These are phyloP conservation scores for Drosophila pruinosa DNA, from an alignment of 1,140 invertebrate genomes.

Conservation along the genomic window DNA sequence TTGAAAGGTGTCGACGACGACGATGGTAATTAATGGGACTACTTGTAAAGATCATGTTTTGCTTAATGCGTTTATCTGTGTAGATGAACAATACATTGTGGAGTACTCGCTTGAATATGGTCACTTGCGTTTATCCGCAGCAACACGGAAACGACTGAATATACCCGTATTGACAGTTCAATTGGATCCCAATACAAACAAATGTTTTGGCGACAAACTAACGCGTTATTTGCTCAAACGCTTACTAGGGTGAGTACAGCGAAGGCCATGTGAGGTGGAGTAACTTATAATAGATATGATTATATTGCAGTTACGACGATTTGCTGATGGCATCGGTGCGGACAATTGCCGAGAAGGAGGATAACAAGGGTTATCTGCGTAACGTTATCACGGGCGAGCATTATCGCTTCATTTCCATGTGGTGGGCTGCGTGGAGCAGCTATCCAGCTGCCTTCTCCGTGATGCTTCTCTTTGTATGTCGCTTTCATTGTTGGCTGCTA, in stretches of 20 bases:
- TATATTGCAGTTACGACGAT: slow-evolving; percentile 91
- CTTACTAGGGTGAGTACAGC: slow-evolving; percentile 88
- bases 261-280: not conserved
- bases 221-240: slow-evolving; percentile 95
- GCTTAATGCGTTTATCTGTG: not conserved
- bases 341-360: slow-evolving; percentile 96
- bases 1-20: slow-evolving; percentile 61
- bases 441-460: slow-evolving; percentile 97
- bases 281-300: not conserved
- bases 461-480: slow-evolving; percentile 99
- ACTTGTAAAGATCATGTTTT: not conserved
- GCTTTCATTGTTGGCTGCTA: not conserved
- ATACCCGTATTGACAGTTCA: slow-evolving; percentile 97
- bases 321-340: slow-evolving; percentile 98
- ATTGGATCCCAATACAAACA: slow-evolving; percentile 93
- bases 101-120: slow-evolving; percentile 99
- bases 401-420: slow-evolving; percentile 98
- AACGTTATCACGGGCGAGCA: slow-evolving; percentile 99
- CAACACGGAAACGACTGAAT: slow-evolving; percentile 91
- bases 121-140: slow-evolving; percentile 94
- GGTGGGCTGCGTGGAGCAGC: slow-evolving; percentile 96
- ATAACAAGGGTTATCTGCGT: slow-evolving; percentile 97
- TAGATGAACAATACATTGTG: slow-evolving; percentile 97
- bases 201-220: slow-evolving; percentile 96
- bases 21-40: slow-evolving; percentile 22